phyloP scores from a whole-genome alignment of 2,888 invertebrate genomes.

The Choreutis nemorana region DNA sequence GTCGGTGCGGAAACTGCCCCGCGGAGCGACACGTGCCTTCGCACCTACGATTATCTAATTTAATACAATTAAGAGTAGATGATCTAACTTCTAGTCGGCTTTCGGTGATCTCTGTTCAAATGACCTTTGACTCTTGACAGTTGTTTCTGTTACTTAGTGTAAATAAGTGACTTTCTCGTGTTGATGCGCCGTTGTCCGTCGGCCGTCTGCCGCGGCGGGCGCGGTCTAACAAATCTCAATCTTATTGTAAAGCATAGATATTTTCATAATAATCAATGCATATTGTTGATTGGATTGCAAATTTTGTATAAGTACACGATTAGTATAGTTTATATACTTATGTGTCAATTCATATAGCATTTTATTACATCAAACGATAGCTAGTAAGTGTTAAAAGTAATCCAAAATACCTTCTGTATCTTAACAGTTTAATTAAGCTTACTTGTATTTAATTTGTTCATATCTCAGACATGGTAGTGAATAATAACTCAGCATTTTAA shows the following conservation, averaged over 20 bases:
- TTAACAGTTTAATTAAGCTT: slow-evolving; percentile 49
- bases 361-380: slow-evolving; percentile 64
- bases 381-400: slow-evolving; percentile 64
- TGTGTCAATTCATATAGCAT: slow-evolving; percentile 68
- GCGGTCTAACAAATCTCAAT: slow-evolving; percentile 36
- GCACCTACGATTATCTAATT: slow-evolving; percentile 15
- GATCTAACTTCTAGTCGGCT: slow-evolving; percentile 61
- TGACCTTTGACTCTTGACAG: slow-evolving; percentile 42
- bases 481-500: too few species aligned
- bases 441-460: too few species aligned
- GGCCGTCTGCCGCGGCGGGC: slow-evolving; percentile 11
- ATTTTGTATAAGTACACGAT: slow-evolving; percentile 65
- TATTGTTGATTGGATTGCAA: slow-evolving; percentile 62
- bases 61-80: slow-evolving; percentile 52
- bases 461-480: too few species aligned
- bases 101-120: slow-evolving; percentile 58
- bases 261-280: slow-evolving; percentile 55
- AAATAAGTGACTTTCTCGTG: slow-evolving; percentile 42
- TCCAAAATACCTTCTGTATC: slow-evolving; percentile 25
- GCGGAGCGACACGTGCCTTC: too few species aligned
- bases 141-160: slow-evolving; percentile 44
- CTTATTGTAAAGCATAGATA: slow-evolving; percentile 49
- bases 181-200: slow-evolving; percentile 24
- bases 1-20: too few species aligned
- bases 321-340: slow-evolving; percentile 69